phyloP scores from a whole-genome alignment of 2,888 invertebrate species.

The Tachina grossa region DNA sequence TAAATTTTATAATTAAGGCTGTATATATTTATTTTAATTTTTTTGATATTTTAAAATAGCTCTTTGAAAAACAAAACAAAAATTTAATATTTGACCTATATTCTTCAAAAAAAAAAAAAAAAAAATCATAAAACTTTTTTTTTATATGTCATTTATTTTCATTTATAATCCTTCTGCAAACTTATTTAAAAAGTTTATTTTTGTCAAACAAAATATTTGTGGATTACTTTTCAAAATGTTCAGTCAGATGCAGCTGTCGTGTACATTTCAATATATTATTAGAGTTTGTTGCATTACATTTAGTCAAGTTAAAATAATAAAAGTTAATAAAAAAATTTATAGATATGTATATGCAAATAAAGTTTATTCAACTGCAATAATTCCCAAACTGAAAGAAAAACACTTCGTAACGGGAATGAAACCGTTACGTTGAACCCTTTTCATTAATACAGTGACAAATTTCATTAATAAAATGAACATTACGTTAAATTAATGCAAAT shows the following conservation, averaged over 20 bases:
- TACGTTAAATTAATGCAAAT: too few relatives aligned
- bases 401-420: too few relatives aligned
- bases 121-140: not conserved
- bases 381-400: too few relatives aligned
- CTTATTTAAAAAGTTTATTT: constrained; percentile 32
- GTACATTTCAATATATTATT: not conserved
- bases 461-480: too few relatives aligned
- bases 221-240: constrained; percentile 20
- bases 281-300: not conserved
- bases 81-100: not conserved
- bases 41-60: not conserved
- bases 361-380: not conserved
- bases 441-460: too few relatives aligned
- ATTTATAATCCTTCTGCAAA: constrained; percentile 30
- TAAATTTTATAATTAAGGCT: too few relatives aligned
- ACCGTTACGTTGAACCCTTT: too few relatives aligned
- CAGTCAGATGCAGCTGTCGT: constrained; percentile 41
- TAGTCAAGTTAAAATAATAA: constrained; percentile 9
- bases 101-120: not conserved
- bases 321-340: constrained; percentile 36
- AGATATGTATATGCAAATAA: constrained; percentile 16
- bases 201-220: constrained; percentile 44
- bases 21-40: not conserved
- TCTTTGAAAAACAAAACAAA: not conserved
- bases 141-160: constrained; percentile 17